Evolutionary conservation across 2,888 invertebrate species (phyloP).

Genomic region (Eupithecia abbreviata): DNA sequence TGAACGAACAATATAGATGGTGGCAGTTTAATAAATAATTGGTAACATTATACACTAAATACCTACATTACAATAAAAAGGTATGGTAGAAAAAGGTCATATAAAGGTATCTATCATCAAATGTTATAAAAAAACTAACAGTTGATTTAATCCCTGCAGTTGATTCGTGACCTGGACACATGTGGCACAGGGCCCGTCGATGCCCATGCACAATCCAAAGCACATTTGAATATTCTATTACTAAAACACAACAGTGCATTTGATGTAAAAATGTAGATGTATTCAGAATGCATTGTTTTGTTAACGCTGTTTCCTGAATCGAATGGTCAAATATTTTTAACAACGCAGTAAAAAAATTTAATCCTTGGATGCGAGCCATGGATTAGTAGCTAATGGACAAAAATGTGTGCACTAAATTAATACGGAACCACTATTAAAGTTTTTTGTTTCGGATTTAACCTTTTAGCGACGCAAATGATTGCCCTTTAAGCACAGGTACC

Average conservation of each 20-base stretch:
- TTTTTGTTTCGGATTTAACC: background rate
- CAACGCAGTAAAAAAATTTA: slow-evolving; percentile 24
- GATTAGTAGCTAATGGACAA: background rate
- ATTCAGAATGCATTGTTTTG: slow-evolving; percentile 19
- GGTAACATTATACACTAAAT: too few relatives aligned
- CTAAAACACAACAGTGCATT: slow-evolving; percentile 30
- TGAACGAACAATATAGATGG: too few relatives aligned
- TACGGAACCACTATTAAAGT: background rate
- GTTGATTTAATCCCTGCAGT: background rate
- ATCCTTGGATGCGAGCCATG: background rate
- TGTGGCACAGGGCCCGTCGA: background rate
- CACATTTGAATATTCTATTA: slow-evolving; percentile 37
- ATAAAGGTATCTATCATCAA: too few relatives aligned
- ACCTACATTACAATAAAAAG: too few relatives aligned
- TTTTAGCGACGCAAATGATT: background rate
- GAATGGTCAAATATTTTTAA: slow-evolving; percentile 16
- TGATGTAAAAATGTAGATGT: slow-evolving; percentile 30
- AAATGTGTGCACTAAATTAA: background rate
- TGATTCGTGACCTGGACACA: background rate
- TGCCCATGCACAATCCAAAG: slow-evolving; percentile 19
- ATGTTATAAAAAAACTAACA: background rate
- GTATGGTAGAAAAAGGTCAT: too few relatives aligned
- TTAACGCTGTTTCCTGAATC: background rate
- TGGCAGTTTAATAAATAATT: too few relatives aligned
- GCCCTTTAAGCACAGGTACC: background rate